phyloP scores from a whole-genome alignment of 2,113 vertebrate genomes.

The Microtus montanus region DNA sequence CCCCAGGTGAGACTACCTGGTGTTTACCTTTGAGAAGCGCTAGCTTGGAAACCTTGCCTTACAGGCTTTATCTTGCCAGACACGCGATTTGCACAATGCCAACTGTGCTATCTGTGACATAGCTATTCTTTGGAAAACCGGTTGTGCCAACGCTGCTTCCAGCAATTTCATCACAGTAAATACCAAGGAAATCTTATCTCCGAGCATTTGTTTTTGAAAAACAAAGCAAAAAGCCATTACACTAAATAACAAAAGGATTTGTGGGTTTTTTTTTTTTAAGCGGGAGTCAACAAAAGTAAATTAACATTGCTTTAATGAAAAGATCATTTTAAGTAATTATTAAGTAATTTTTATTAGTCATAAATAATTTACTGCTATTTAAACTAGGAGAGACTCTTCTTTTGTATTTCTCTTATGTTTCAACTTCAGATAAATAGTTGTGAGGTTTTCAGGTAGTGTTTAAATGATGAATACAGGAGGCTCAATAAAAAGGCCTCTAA shows the following conservation, averaged over 20 bases:
- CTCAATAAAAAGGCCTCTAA: neutral
- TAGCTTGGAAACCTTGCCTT: neutral
- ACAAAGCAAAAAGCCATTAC: neutral
- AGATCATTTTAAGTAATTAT: neutral
- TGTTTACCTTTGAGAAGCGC: neutral
- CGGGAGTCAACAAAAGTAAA: conserved; percentile 22
- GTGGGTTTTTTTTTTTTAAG: neutral
- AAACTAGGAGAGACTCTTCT: neutral
- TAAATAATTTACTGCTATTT: neutral
- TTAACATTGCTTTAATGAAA: neutral
- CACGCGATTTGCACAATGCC: neutral
- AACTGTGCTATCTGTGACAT: neutral
- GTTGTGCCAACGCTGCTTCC: neutral
- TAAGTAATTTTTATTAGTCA: neutral
- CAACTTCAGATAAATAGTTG: neutral
- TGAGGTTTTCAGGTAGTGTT: neutral
- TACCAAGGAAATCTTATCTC: neutral
- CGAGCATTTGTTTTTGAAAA: neutral
- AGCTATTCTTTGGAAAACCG: neutral
- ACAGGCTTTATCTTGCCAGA: neutral
- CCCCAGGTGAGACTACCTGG: neutral
- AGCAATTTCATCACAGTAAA: neutral
- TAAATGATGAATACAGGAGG: neutral
- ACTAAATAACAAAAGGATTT: neutral
- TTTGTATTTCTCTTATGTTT: conserved; percentile 26